Base-by-base conservation (phyloP, 2,113 vertebrate genomes). In the Sminthopsis crassicaudata region DNA sequence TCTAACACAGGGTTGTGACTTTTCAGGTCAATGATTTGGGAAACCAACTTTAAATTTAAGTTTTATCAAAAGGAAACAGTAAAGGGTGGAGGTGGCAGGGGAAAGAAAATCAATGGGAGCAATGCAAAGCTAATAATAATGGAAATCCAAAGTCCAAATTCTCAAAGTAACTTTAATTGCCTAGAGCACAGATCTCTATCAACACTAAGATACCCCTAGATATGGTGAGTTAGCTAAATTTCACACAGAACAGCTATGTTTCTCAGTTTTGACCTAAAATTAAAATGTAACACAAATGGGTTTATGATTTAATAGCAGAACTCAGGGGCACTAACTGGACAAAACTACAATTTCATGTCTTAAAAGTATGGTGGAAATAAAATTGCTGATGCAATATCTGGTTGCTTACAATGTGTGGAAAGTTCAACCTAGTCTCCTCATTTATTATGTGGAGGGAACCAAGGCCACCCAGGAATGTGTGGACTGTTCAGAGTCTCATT, bases 401-500 rank as follows among this genome's bases (percentile, higher is more conserved):
- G 92, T 27, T 46, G 95, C 1, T 57, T 53, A 94, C 54, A 95
- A 91, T 26, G 23, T 90, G 42, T 90, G 46, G 89, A 12, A 92
- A 96, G 14, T 26, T 93, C 89, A 93, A 50, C 6, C 12, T 60
- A 94, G 54, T 90, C 26, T 27, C 89, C 54, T 0, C 52, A 90
- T 92, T 91, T 96, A 48, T 90, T 16, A 92, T 11, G 22, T 94
- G 46, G 46, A 60, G 30, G 42, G 51, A n/a, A 91, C 36, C 30
- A 2, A 25, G 51, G n/a, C 26, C 0, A 93, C 51, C 12, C 23
- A 91, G 42, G 89, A 84, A 93, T 93, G 2, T 27, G 52, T 50
- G 90, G 97, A 55, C 57, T 91, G 91, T 46, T 46, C 36, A 93
- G 90, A 96, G 42, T 92, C 46, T 48, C 22, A 88, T 53, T 91